Conservation (phyloP, 2,888 invertebrate species). For the Marronus borbonicus region DNA sequence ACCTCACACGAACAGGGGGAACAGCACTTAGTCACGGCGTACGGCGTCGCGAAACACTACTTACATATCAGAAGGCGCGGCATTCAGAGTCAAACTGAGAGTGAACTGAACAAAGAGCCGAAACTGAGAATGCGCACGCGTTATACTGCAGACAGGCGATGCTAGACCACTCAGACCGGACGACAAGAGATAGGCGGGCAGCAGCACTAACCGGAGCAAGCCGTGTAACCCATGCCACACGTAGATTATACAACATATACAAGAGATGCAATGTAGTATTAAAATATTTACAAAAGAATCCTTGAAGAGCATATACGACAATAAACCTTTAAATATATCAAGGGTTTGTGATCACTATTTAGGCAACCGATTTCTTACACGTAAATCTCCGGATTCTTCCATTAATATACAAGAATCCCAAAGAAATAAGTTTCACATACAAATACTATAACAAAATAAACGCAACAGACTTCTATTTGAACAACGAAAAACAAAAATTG, state of each 20-base stretch:
- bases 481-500: too few relatives aligned
- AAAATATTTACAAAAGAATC: slow-evolving; percentile 7
- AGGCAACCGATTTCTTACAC: too few relatives aligned
- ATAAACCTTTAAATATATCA: too few relatives aligned
- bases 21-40: slow-evolving; percentile 62
- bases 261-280: slow-evolving; percentile 6
- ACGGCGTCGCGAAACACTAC: slow-evolving; percentile 68
- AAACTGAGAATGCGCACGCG: slow-evolving; percentile 63
- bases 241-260: slow-evolving; percentile 6
- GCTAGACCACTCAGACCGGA: slow-evolving; percentile 51
- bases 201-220: slow-evolving; percentile 44
- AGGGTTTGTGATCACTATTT: too few relatives aligned
- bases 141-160: slow-evolving; percentile 62
- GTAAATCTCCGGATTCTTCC: too few relatives aligned
- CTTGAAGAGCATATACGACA: too few relatives aligned
- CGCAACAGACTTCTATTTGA: too few relatives aligned
- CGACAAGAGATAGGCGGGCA: slow-evolving; percentile 49
- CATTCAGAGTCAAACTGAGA: slow-evolving; percentile 66
- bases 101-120: slow-evolving; percentile 60
- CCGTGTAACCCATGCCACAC: slow-evolving; percentile 14
- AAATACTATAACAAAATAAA: too few relatives aligned
- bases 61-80: slow-evolving; percentile 63
- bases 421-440: too few relatives aligned
- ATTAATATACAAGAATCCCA: too few relatives aligned
- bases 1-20: slow-evolving; percentile 42